A percentile compares a stretch with the other conserved stretches of the same genome.
Conservation (phyloP, 2,888 invertebrate genomes). For the Nemapogon koenigi region DNA sequence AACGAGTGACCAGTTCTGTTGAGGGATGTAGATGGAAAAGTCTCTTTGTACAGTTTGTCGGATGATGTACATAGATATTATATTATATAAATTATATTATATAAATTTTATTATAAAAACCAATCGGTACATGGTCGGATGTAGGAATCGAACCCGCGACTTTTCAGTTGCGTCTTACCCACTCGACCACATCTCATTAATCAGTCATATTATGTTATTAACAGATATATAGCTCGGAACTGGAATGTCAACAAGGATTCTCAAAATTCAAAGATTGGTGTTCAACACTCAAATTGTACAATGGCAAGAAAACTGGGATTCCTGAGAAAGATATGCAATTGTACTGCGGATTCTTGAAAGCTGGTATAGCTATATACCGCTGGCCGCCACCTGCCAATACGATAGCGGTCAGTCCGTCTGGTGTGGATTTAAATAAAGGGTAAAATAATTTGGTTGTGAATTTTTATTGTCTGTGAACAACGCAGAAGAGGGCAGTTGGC, state of each 20-base stretch:
- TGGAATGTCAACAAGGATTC: constrained; percentile 73
- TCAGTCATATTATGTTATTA: no score
- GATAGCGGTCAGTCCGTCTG: constrained; percentile 50
- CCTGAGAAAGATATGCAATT: constrained; percentile 45
- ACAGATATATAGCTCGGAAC: constrained; percentile 68
- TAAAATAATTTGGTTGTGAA: constrained; percentile 22
- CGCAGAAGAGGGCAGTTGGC: no score
- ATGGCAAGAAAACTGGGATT: constrained; percentile 55
- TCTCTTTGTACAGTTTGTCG: no score
- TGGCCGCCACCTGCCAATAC: constrained; percentile 68
- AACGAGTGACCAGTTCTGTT: no score
- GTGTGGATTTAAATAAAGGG: constrained; percentile 64
- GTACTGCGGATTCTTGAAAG: constrained; percentile 36
- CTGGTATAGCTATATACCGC: constrained; percentile 65
- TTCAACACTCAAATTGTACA: constrained; percentile 66
- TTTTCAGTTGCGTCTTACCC: no score
- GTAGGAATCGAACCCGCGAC: no score
- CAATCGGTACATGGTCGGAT: no score
- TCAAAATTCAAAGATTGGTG: constrained; percentile 72
- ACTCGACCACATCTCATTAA: no score
- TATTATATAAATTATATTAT: no score
- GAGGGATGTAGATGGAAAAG: no score
- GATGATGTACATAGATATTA: no score
- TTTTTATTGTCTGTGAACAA: background rate
- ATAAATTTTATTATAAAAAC: no score